Evolutionary conservation across 2,888 invertebrate genomes (phyloP).

Genomic region (Drosophila sordidapex): DNA sequence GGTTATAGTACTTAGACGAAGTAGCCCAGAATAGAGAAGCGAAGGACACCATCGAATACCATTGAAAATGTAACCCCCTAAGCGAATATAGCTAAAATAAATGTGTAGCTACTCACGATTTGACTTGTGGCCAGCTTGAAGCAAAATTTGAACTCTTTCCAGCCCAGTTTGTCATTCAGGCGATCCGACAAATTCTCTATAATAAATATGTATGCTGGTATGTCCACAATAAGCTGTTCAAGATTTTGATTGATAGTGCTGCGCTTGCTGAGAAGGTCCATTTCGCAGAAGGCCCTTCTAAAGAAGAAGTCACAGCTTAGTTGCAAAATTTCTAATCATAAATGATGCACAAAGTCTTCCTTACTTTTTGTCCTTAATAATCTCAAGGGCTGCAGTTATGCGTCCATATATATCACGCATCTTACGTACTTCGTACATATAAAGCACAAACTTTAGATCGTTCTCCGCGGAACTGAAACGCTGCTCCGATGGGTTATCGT

Average conservation of each 20-base stretch:
- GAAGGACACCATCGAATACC: neutral
- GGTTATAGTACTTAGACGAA: too few species aligned
- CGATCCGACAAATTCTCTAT: slow-evolving; percentile 88
- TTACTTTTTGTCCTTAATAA: slow-evolving; percentile 82
- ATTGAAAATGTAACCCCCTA: neutral
- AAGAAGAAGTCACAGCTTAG: neutral
- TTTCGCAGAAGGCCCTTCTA: slow-evolving; percentile 87
- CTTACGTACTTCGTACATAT: slow-evolving; percentile 83
- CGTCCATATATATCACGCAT: slow-evolving; percentile 84
- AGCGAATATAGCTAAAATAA: neutral
- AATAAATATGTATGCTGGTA: slow-evolving; percentile 87
- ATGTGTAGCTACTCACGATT: slow-evolving; percentile 86
- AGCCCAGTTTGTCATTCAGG: slow-evolving; percentile 88
- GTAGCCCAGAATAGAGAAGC: neutral
- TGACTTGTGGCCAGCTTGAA: slow-evolving; percentile 88
- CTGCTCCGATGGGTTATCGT: slow-evolving; percentile 72
- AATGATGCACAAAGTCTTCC: neutral
- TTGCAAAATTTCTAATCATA: neutral
- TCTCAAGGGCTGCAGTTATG: slow-evolving; percentile 79
- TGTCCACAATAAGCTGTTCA: slow-evolving; percentile 88
- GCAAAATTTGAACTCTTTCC: slow-evolving; percentile 88
- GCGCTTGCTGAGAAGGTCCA: slow-evolving; percentile 87
- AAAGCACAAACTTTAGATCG: slow-evolving; percentile 83
- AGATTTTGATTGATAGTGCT: slow-evolving; percentile 87
- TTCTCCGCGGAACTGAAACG: slow-evolving; percentile 75